phyloP scores from a whole-genome alignment of 2,888 invertebrate genomes.

The Tenthredo distinguenda region DNA sequence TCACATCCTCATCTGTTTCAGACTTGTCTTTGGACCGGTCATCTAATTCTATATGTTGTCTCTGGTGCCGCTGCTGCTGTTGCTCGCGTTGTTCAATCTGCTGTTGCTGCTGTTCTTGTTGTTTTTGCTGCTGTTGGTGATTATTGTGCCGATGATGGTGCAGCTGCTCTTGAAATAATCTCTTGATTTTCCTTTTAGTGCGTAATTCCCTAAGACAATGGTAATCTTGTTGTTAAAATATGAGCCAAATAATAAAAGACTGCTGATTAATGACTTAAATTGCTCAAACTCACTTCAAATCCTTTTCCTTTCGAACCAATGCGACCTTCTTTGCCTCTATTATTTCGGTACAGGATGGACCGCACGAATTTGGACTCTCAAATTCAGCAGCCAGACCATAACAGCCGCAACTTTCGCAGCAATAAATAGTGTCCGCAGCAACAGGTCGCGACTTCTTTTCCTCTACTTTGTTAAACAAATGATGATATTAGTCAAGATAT shows the following conservation, averaged over 20 bases:
- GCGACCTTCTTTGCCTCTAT: conserved; percentile 74
- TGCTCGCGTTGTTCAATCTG: background rate
- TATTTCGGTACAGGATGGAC: conserved; percentile 84
- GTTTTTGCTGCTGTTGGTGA: conserved; percentile 29
- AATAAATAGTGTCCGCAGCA: conserved; percentile 86
- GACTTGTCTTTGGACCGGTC: conserved; percentile 55
- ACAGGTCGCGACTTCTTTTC: conserved; percentile 76
- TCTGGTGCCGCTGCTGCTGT: conserved; percentile 53
- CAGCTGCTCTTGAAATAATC: conserved; percentile 70
- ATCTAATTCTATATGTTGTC: conserved; percentile 68
- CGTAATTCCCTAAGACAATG: conserved; percentile 68
- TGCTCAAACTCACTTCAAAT: conserved; percentile 65
- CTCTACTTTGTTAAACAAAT: conserved; percentile 60
- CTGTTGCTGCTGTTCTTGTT: background rate
- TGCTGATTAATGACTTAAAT: background rate
- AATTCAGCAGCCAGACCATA: conserved; percentile 92
- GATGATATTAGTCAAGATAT: conserved; percentile 18
- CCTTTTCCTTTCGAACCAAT: conserved; percentile 71
- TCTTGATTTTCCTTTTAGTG: conserved; percentile 73
- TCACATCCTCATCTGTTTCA: conserved; percentile 74
- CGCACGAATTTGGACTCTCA: conserved; percentile 88
- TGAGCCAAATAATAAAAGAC: background rate
- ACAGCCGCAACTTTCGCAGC: conserved; percentile 91
- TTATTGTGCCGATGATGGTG: conserved; percentile 13
- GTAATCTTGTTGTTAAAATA: background rate